Conservation (phyloP, 2,797 vertebrate species). For the Siniperca scherzeri region DNA sequence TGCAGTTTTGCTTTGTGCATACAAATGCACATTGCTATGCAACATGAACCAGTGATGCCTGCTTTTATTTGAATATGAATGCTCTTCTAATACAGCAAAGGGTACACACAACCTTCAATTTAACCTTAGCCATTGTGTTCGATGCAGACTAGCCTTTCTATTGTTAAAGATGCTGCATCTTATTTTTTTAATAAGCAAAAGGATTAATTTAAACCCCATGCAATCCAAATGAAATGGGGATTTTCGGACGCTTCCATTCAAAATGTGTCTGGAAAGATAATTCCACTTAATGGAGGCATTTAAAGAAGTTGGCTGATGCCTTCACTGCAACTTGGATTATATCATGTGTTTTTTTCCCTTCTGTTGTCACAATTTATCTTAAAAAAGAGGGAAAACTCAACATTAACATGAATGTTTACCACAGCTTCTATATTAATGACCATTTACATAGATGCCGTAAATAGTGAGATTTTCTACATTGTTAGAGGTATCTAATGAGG, state of each 20-base stretch:
- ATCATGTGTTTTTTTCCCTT: constrained; percentile 54
- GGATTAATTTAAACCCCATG: constrained; percentile 88
- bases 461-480: constrained; percentile 16
- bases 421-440: constrained; percentile 12
- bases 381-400: constrained; percentile 46
- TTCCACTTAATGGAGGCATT: constrained; percentile 87
- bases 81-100: constrained; percentile 81
- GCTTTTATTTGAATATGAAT: constrained; percentile 85
- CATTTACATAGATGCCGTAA: constrained; percentile 12
- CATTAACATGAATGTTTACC: constrained; percentile 48
- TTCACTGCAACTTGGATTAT: constrained; percentile 80
- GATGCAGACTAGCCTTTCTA: constrained; percentile 82
- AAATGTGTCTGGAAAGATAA: constrained; percentile 90
- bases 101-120: constrained; percentile 87
- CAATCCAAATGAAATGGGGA: constrained; percentile 87
- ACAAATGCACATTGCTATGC: constrained; percentile 62
- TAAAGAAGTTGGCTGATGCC: constrained; percentile 83
- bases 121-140: constrained; percentile 88
- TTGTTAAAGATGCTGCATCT: constrained; percentile 87
- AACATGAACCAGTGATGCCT: constrained; percentile 60
- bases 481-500: background rate
- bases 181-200: constrained; percentile 86
- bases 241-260: constrained; percentile 85
- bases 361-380: constrained; percentile 57
- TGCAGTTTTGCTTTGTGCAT: constrained; percentile 57